Evolutionary conservation across 2,888 invertebrate species (phyloP), one percentile per base, ranked within the genome.

Genomic region (Dione juno): DNA sequence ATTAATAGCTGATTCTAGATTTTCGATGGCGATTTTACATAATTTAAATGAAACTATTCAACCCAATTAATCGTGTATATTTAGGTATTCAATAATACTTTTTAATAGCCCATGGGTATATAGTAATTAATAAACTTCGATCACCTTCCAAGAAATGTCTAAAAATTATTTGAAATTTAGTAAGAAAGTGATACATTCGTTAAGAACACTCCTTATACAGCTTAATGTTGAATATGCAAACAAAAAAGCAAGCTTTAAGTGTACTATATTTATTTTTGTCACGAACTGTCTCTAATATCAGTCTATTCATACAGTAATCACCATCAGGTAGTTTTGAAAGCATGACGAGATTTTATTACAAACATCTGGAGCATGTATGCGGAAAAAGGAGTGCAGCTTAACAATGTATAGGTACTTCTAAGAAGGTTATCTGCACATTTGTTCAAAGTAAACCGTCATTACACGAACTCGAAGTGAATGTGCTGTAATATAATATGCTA

Each of bases 341-440:
- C 67, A 70, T 68, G 70, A 70, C 68, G 59, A 54, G 21, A 70
- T 66, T 64, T 67, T 70, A 70, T 70, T 68, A 58, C 66, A 28
- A 73, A 48, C 71, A 71, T 71, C 70, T 70, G 70, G 68, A 71
- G 68, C 67, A 45, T 66, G 67, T 41, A 63, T 63, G 59, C 61
- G 54, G 53, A 21, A 53, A 61, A 68, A 59, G 57, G 58, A 68
- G 52, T 54, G 43, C 50, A 40, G 37, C 43, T 67, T 53, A 45
- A 68, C 52, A 68, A 68, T 63, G 63, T 63, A 35, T 28, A 28
- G 28, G 28, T 28, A 61, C 11, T 61, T 61, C 61, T 45, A 28
- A 61, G 61, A 61, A 61, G 61, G 45, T 61, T 54, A 57, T 57
- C 57, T 57, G 16, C 16, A 37, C 37, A 37, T 57, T 57, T 57